Evolutionary conservation across 2,888 invertebrate species (phyloP).

Genomic region (Drosophila prolongata): DNA sequence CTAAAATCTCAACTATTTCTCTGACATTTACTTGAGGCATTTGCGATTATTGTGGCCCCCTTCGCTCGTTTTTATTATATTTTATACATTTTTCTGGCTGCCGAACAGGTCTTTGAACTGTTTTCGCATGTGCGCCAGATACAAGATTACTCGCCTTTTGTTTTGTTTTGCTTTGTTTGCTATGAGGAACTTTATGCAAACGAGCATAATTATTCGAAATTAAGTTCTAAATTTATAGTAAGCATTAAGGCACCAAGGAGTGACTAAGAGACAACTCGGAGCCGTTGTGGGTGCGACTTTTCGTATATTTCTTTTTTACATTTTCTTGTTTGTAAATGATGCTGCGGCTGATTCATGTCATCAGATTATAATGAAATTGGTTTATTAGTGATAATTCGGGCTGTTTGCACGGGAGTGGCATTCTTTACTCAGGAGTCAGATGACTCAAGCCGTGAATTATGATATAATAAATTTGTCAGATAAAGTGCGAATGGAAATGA

Average conservation of each 20-base stretch:
- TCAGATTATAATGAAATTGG: conserved; percentile 71
- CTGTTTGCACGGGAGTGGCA: conserved; percentile 54
- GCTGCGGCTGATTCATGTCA: conserved; percentile 66
- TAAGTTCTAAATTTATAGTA: conserved; percentile 77
- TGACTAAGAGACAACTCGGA: conserved; percentile 46
- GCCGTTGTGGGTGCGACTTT: conserved; percentile 43
- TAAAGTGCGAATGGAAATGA: conserved; percentile 46
- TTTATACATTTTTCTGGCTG: conserved; percentile 23
- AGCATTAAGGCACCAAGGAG: conserved; percentile 55
- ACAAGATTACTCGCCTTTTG: conserved; percentile 40
- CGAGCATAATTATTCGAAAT: conserved; percentile 76
- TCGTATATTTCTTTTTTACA: conserved; percentile 34
- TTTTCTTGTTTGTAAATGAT: conserved; percentile 17
- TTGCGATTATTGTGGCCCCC: conserved; percentile 20
- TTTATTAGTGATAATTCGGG: conserved; percentile 73
- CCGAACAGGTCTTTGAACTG: conserved; percentile 75
- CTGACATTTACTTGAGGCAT: conserved; percentile 38
- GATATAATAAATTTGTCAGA: conserved; percentile 48
- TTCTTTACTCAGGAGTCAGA: conserved; percentile 3
- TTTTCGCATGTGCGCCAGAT: conserved; percentile 76
- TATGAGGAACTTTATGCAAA: conserved; percentile 71
- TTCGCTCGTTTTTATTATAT: conserved; percentile 15
- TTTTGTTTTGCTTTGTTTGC: conserved; percentile 39
- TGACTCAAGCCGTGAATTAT: conserved; percentile 42
- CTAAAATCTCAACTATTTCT: conserved; percentile 36